Conservation (phyloP, 1,140 invertebrate genomes). For the Camponotus vicinus region DNA sequence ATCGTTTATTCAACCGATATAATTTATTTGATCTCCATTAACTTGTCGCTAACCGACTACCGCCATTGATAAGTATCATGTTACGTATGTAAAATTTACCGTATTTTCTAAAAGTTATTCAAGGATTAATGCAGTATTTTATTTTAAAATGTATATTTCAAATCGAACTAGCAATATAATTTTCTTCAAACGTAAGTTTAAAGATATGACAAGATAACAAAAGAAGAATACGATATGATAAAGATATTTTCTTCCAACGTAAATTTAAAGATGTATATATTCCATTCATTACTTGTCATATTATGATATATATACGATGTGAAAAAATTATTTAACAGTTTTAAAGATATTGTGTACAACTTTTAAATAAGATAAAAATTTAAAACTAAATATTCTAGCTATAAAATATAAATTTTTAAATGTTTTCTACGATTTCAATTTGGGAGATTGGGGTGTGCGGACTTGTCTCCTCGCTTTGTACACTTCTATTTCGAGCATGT, state of each 20-base stretch:
- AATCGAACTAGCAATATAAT: background rate
- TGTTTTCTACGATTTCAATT: background rate
- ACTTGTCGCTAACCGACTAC: background rate
- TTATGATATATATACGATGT: background rate
- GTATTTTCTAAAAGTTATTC: slow-evolving; percentile 5
- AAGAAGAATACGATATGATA: too few species aligned
- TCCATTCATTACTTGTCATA: background rate
- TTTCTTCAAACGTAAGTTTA: background rate
- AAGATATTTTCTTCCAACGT: too few species aligned
- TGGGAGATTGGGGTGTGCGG: too few species aligned
- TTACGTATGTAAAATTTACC: slow-evolving; percentile 18
- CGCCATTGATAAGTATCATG: background rate
- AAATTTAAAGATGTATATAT: background rate
- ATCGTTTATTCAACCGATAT: slow-evolving; percentile 21
- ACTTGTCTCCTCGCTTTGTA: background rate
- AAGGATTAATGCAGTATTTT: background rate
- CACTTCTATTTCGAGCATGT: slow-evolving; percentile 3
- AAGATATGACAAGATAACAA: background rate
- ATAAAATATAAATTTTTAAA: background rate
- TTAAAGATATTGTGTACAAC: slow-evolving; percentile 7
- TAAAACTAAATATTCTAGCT: background rate
- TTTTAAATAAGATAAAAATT: background rate
- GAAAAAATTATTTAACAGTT: slow-evolving; percentile 41
- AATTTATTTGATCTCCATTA: slow-evolving; percentile 44
- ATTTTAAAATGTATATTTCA: background rate